Base-by-base conservation (phyloP, 2,113 vertebrate species). In the Sapajus apella region DNA sequence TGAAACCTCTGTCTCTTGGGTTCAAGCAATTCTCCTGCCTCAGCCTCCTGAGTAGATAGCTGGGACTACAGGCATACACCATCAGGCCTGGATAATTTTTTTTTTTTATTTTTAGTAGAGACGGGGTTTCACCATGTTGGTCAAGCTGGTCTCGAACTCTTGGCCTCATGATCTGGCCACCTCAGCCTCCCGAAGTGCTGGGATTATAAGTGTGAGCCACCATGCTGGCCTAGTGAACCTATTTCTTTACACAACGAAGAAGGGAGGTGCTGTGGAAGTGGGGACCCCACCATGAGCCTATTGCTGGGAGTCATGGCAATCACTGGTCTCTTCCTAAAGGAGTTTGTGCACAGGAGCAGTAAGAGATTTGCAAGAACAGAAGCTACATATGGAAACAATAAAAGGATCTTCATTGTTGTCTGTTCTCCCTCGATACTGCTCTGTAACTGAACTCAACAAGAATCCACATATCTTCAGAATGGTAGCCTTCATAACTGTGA, bases 211-310 rank as follows among this genome's bases (percentile, higher is more conserved):
- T 52, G 14, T 52, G 52, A 52, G 16, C 16, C 16, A 52, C 52
- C 52, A 1, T 4, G 5, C 52, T 0, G 1, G 52, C 16, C 52
- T 52, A 52, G 12, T 12, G 6, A 13, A 64, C 7, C 40, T 43
- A 47, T 76, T 76, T 30, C 13, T 17, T 32, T 47, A 47, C 27
- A 76, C 25, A 43, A 76, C 1, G 7, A 43, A 9, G 40, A 83
- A 61, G 37, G 5, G 25, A 35, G 2, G 4, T 5, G 25, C 10
- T 5, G 4, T 43, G 23, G 55, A 61, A 5, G 8, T 11, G 5
- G 16, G 16, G 9, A 18, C 32, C 5, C 13, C 25, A 18, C 37
- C 13, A 5, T 43, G 37, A 3, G 17, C 27, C 37, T 32, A 3
- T 30, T 17, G 37, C 25, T 43, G 81, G 25, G 52, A 40, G 37